Evolutionary conservation across 2,888 invertebrate genomes (phyloP).

Genomic region (Miltochrista miniata): DNA sequence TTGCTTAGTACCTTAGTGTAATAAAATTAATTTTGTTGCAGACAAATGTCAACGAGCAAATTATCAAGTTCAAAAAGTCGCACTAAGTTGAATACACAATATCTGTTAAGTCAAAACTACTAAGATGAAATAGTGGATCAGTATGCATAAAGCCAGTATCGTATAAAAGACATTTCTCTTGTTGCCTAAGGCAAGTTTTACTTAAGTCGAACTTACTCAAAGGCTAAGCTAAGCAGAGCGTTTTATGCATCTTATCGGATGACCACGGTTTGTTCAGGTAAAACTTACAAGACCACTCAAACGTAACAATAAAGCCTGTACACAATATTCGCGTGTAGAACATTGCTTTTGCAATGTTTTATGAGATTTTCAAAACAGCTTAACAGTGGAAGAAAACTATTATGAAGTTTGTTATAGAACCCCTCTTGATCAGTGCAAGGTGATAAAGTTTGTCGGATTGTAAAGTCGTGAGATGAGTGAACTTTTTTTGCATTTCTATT

Average conservation of each 20-base stretch:
- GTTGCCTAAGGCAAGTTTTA: slow-evolving; percentile 23
- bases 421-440: too few species aligned
- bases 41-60: too few species aligned
- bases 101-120: neutral
- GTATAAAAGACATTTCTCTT: slow-evolving; percentile 21
- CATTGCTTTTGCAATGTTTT: too few species aligned
- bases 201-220: slow-evolving; percentile 25
- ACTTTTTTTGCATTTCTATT: too few species aligned
- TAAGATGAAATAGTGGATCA: neutral
- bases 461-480: too few species aligned
- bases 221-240: slow-evolving; percentile 28
- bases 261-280: slow-evolving; percentile 27
- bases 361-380: too few species aligned
- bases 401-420: too few species aligned
- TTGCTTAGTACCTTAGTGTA: too few species aligned
- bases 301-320: slow-evolving; percentile 6
- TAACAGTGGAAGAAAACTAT: too few species aligned
- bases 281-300: slow-evolving; percentile 19
- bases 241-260: slow-evolving; percentile 30
- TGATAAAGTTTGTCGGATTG: too few species aligned
- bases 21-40: too few species aligned
- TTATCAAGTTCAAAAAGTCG: neutral
- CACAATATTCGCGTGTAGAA: neutral
- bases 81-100: neutral
- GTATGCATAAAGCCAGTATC: slow-evolving; percentile 9